Base-by-base conservation (phyloP, 2,797 vertebrate species). In the Rhynchotus rufescens region DNA sequence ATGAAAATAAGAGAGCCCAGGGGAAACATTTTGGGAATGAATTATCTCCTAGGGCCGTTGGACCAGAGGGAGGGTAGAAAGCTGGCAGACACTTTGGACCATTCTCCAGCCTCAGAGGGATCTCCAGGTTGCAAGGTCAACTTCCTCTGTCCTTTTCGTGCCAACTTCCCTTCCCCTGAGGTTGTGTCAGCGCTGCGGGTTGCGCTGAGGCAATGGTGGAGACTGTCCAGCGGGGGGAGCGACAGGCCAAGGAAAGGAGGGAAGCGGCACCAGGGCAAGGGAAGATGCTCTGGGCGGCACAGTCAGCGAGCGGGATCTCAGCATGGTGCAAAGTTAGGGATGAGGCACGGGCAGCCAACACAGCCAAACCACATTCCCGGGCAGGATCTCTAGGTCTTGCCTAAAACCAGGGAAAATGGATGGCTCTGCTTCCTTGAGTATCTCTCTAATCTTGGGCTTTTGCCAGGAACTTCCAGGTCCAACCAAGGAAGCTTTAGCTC, bases 161-260 rank as follows among this genome's bases (percentile, higher is more conserved):
- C 23, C 34, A 4, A 11, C 15, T 40, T 32, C 42, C 40, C 56
- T 45, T 45, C 52, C 15, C 32, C 22, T 2, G 54, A 56, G 30
- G 30, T 56, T n/a, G 28, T n/a, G 10, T 19, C 16, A 19, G 20
- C 54, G 30, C 54, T 56, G 30, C 11, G 10, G 54, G 54, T n/a
- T 56, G 21, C 13, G 20, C 4, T 36, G 45, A 28, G 26, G 84
- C 81, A 88, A 79, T 36, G n/a, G 86, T 81, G 61, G 82, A 51
- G 81, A 9, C 64, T 69, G 61, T 90, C 92, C 91, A 69, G 79
- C 10, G 68, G 89, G 89, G 87, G 95, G 95, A 89, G 91, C 95
- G 80, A 23, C 81, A 85, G 10, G 38, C 8, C 67, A 56, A 57
- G 75, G 67, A 62, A 94, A 47, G 66, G 80, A 80, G 54, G 54